phyloP scores from a whole-genome alignment of 2,113 vertebrate genomes.

The Maccullochella peelii region DNA sequence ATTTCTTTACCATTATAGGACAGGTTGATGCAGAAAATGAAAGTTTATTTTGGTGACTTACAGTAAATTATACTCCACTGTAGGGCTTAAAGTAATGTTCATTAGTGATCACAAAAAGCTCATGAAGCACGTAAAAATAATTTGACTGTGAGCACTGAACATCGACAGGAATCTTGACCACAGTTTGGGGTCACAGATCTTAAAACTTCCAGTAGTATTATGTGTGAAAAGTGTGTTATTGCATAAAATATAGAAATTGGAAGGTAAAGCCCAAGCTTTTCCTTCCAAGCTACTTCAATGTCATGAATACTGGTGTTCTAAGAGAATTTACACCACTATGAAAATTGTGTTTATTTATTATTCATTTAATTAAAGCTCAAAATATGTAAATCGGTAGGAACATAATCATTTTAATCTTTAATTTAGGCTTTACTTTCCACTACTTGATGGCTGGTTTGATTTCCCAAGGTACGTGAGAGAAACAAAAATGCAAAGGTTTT shows the following conservation, averaged over 20 bases:
- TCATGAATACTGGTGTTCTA: background rate
- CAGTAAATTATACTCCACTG: background rate
- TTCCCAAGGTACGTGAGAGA: background rate
- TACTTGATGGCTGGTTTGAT: constrained; percentile 4
- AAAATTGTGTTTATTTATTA: background rate
- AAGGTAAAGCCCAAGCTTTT: background rate
- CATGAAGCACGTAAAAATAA: background rate
- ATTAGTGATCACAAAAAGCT: background rate
- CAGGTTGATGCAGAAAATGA: background rate
- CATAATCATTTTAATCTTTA: background rate
- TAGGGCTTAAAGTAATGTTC: background rate
- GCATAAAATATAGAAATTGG: background rate
- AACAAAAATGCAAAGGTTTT: background rate
- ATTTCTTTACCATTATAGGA: too few species aligned
- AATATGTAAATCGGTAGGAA: background rate
- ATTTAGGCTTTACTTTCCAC: background rate
- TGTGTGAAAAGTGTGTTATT: background rate
- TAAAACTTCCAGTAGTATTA: background rate
- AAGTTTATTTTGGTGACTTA: background rate
- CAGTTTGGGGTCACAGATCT: background rate
- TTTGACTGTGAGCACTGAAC: background rate
- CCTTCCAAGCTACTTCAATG: background rate
- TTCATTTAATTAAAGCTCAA: background rate
- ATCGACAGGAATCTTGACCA: background rate
- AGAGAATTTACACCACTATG: background rate